These are phyloP conservation scores for Apodemus agrarius DNA, from an alignment of 2,797 vertebrate genomes.

Conservation along the genomic window DNA sequence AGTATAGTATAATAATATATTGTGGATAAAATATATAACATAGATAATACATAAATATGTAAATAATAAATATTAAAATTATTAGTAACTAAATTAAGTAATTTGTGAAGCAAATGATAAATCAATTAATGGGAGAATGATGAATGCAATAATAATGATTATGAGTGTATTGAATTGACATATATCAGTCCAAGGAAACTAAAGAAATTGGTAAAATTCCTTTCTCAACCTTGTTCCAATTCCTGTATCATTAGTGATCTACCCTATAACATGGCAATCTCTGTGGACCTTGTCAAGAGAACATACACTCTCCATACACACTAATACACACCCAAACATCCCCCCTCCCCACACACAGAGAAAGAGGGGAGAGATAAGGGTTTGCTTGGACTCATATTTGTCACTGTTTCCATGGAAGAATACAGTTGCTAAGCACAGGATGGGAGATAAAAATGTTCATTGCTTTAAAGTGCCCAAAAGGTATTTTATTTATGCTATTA, in stretches of 20 bases:
- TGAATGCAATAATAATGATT: neutral
- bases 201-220: neutral
- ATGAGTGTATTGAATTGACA: neutral
- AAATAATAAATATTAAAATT: neutral
- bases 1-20: neutral
- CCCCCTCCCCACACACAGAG: neutral
- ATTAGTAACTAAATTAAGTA: neutral
- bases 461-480: neutral
- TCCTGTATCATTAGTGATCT: neutral
- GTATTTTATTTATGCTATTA: neutral
- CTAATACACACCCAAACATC: neutral
- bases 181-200: neutral
- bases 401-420: neutral
- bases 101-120: neutral
- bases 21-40: neutral
- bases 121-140: neutral
- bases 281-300: neutral
- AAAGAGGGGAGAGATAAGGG: too few species aligned
- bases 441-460: neutral
- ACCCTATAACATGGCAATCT: neutral
- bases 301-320: neutral
- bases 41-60: neutral
- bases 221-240: neutral
- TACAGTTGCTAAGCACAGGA: neutral
- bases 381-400: neutral